Evolutionary conservation across 2,888 invertebrate species (phyloP), one percentile per base, ranked within the genome.

Genomic region (Hedya salicella): DNA sequence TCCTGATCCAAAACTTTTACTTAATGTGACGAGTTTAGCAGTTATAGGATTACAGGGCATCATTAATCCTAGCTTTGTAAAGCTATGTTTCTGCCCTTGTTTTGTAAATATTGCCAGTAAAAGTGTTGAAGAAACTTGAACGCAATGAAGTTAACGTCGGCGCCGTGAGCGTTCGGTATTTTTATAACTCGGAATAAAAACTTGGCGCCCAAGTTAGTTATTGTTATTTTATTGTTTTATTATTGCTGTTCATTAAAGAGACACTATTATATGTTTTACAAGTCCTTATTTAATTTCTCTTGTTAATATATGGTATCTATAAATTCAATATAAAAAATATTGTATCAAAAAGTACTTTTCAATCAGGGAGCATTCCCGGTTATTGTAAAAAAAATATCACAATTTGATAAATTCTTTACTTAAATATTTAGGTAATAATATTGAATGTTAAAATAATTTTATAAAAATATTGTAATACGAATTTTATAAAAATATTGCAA

Each of bases 11-110:
- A 48, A 68, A 68, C 49, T 60, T 68, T 60, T 64, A 54, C 42
- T 54, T 54, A 64, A 68, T 77, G 75, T 82, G 82, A 82, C 78
- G 80, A 82, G 80, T 78, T 83, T 78, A 76, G 74, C 74, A 73
- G 70, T 75, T 76, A 74, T 78, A 79, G 77, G 79, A 78, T 75
- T 77, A 79, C 76, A 75, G 78, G 76, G 76, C 46, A 54, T 32
- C 49, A 16, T 53, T 44, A 68, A 49, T 64, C 48, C 36, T 49
- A 25, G 30, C 60, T 39, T 44, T 49, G 39, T 50, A n/a, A 44
- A 64, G 50, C 42, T 50, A 49, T 46, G 44, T 52, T 63, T 64
- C 54, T 63, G 48, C 42, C 32, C 39, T 42, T 61, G 56, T 56
- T 25, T 64, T 61, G 40, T 56, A 54, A 56, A 64, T 63, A 53